phyloP scores from a whole-genome alignment of 2,113 vertebrate species.

The Tursiops truncatus region DNA sequence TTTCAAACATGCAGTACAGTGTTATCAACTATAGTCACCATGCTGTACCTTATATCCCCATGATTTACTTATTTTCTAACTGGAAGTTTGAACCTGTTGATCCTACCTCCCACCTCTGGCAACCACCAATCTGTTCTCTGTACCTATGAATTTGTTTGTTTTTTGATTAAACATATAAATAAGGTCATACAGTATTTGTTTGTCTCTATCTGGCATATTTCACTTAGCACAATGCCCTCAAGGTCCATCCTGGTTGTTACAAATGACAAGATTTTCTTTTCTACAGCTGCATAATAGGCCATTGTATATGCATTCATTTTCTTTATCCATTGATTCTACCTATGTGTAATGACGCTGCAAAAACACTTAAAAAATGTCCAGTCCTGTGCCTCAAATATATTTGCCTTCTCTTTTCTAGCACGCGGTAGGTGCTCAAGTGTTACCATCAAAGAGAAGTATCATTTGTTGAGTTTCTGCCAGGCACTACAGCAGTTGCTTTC shows the following conservation, averaged over 20 bases:
- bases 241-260: not conserved
- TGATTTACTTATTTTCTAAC: not conserved
- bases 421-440: not conserved
- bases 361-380: not conserved
- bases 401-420: not conserved
- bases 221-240: not conserved
- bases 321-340: not conserved
- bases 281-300: not conserved
- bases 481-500: not conserved
- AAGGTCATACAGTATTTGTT: not conserved
- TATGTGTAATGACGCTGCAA: not conserved
- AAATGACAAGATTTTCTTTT: not conserved
- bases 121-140: not conserved
- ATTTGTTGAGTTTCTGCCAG: not conserved
- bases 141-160: not conserved
- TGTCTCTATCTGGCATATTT: not conserved
- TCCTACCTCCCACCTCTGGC: not conserved
- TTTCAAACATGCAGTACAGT: not conserved
- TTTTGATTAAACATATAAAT: not conserved
- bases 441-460: not conserved
- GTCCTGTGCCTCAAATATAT: not conserved
- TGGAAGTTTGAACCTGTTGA: not conserved
- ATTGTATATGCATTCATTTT: not conserved
- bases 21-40: not conserved
- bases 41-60: not conserved